Percentiles rank a stretch among this genome's conserved stretches.
phyloP scores from a whole-genome alignment of 2,888 invertebrate genomes.

The Cephus pulcher region DNA sequence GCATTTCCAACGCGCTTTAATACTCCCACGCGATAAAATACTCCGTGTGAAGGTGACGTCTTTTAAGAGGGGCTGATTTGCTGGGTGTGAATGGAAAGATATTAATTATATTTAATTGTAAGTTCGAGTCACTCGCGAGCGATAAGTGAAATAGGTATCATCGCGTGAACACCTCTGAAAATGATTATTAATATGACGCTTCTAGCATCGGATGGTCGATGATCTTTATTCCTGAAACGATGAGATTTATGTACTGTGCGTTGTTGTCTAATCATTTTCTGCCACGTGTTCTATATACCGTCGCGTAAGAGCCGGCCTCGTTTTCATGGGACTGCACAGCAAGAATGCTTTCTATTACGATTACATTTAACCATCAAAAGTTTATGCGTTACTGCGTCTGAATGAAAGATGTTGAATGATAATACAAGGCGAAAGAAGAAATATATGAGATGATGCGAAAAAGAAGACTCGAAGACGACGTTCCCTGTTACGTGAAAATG shows the following conservation, averaged over 20 bases:
- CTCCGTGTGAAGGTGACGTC: not conserved
- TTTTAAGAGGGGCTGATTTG: not conserved
- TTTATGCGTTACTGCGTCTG: not conserved
- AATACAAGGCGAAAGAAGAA: not conserved
- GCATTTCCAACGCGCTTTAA: not conserved
- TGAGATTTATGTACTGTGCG: not conserved
- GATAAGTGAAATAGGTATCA: not conserved
- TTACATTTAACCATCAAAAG: not conserved
- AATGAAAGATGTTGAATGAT: not conserved
- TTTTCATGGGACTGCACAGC: not conserved
- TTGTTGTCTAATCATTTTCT: not conserved
- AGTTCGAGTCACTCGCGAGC: conserved; percentile 27
- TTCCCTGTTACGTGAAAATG: not conserved
- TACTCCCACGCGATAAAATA: not conserved
- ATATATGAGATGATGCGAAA: not conserved
- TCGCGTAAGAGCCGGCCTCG: not conserved
- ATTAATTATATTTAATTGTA: conserved; percentile 21
- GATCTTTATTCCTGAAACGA: not conserved
- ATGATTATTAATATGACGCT: not conserved
- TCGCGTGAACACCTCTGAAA: not conserved
- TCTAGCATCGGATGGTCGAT: not conserved
- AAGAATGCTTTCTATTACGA: not conserved
- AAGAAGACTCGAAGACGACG: too few species aligned
- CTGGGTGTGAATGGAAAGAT: conserved; percentile 20
- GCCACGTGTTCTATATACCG: not conserved